Evolutionary conservation across 2,888 invertebrate species (phyloP).

Genomic region (Dione juno): DNA sequence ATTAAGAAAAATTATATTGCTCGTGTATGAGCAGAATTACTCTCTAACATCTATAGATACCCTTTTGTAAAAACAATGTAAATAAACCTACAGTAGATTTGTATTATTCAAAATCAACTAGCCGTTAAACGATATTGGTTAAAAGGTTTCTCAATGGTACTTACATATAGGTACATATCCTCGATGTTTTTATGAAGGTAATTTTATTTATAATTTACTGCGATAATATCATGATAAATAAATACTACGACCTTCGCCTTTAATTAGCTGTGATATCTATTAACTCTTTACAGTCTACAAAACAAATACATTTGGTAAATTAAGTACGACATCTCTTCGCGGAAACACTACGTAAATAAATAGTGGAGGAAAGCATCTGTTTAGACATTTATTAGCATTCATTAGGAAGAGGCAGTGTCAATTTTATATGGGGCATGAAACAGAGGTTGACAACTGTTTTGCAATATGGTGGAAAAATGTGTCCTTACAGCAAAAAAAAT

Average conservation of each 20-base stretch:
- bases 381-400: slow-evolving; percentile 19
- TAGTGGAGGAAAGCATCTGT: neutral
- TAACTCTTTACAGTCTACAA: slow-evolving; percentile 9
- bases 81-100: no score
- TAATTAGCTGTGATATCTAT: neutral
- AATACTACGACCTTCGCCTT: slow-evolving; percentile 11
- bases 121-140: neutral
- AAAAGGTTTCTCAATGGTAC: neutral
- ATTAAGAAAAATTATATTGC: neutral
- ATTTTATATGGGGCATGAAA: neutral
- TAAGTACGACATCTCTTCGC: slow-evolving; percentile 8
- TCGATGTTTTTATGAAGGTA: neutral
- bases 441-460: neutral
- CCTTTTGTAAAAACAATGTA: no score
- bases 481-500: no score
- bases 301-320: slow-evolving; percentile 2
- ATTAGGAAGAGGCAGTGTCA: neutral
- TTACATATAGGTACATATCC: no score
- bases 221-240: slow-evolving; percentile 8
- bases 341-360: neutral
- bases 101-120: no score
- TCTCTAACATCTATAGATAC: no score
- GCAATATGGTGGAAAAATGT: no score
- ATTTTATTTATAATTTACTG: neutral
- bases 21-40: neutral